phyloP scores from a whole-genome alignment of 2,113 vertebrate species.

The Loxodonta africana region DNA sequence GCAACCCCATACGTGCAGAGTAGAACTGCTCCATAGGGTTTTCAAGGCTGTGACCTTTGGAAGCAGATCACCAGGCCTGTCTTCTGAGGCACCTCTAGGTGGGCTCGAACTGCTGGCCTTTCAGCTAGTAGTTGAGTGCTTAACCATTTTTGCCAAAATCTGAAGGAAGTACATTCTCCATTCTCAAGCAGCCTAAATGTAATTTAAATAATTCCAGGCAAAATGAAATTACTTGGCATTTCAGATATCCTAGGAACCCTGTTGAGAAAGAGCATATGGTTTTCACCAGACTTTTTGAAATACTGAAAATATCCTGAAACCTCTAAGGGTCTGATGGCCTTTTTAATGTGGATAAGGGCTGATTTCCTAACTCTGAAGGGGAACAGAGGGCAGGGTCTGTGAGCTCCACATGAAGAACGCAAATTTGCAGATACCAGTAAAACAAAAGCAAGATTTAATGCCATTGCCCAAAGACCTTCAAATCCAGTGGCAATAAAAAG shows the following conservation, averaged over 20 bases:
- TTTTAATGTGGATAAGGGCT: not conserved
- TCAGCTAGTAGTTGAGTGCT: not conserved
- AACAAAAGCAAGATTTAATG: constrained; percentile 24
- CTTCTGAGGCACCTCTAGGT: not conserved
- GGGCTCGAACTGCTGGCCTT: no score
- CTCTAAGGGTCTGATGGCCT: not conserved
- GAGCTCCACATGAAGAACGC: not conserved
- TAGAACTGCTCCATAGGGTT: not conserved
- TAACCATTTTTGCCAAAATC: not conserved
- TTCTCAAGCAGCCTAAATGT: not conserved
- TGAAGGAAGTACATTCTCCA: not conserved
- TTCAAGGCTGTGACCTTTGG: not conserved
- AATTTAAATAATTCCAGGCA: not conserved
- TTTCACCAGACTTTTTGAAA: not conserved
- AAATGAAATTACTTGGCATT: constrained; percentile 36
- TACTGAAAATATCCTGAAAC: not conserved
- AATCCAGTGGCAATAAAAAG: not conserved
- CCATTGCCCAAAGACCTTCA: not conserved
- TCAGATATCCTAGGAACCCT: not conserved
- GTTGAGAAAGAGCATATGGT: not conserved
- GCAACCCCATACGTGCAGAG: not conserved
- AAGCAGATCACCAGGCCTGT: not conserved
- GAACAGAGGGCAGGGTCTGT: not conserved
- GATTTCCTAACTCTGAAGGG: constrained; percentile 32
- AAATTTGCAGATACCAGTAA: not conserved